Evolutionary conservation across 2,888 invertebrate species (phyloP), one percentile per base, ranked within the genome.

Genomic region (Auanema sp.): DNA sequence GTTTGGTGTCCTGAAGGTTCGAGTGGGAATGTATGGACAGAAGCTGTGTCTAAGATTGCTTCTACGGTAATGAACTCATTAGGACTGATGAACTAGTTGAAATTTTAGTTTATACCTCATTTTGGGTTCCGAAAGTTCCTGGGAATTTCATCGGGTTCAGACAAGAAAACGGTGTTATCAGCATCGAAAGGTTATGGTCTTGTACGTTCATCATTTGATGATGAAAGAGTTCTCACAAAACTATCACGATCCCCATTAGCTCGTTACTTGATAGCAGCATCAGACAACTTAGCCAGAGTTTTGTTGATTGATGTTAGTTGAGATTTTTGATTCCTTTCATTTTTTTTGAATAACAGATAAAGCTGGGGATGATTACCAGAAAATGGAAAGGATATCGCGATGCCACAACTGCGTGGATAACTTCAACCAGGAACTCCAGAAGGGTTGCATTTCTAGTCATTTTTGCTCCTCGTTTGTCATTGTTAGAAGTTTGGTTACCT

Each of bases 311-410:
- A 97, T 85, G 89, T 91, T 16, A 43, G 70, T 57, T 53, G n/a
- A n/a, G n/a, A n/a, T n/a, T n/a, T n/a, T n/a, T n/a, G n/a, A n/a
- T 60, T 23, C 54, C 18, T 25, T 18, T 53, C 14, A 55, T 47
- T 42, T 12, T 58, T 51, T 41, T 16, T 21, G 47, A 5, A 5
- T 47, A 47, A 24, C 56, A 73, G 73, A 41, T 69, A 14, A 88
- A 88, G 54, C 89, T 89, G 72, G 92, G 93, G 0, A 88, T 91
- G 58, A 89, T 91, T 24, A 86, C 94, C 44, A 88, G 92, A 58
- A 89, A 95, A 83, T 93, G 94, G 89, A 96, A 96, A 87, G 96
- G 97, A 3, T 97, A 93, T 84, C 88, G 96, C 57, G 93, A 96
- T 84, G 95, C 96, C 0, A 92, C 59, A 8, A 56, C 71, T 6